phyloP scores from a whole-genome alignment of 2,113 vertebrate genomes.

The Plestiodon gilberti region DNA sequence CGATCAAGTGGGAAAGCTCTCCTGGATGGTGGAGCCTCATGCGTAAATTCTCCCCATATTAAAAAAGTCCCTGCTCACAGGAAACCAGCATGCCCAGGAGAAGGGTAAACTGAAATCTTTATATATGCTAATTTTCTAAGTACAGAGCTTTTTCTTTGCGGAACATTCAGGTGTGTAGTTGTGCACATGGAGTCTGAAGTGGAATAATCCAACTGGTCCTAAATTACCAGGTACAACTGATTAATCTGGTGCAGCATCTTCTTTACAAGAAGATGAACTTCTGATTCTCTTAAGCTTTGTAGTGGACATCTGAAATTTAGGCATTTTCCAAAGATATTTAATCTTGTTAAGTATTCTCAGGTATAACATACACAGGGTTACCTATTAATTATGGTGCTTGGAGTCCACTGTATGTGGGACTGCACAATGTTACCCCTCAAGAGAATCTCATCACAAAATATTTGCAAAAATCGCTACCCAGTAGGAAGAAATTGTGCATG shows the following conservation, averaged over 20 bases:
- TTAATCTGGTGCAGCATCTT: no score
- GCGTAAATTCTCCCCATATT: not conserved
- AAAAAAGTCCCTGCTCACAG: not conserved
- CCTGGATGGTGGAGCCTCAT: not conserved
- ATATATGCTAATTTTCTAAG: not conserved
- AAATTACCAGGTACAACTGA: not conserved
- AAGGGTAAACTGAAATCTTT: not conserved
- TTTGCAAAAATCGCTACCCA: not conserved
- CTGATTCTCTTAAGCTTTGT: not conserved
- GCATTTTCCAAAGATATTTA: no score
- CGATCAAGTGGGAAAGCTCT: not conserved
- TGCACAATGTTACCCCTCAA: not conserved
- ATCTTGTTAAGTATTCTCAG: no score
- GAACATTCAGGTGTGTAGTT: not conserved
- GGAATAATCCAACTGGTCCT: not conserved
- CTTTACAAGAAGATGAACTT: no score
- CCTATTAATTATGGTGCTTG: not conserved
- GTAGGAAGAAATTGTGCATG: not conserved
- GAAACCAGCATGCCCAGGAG: not conserved
- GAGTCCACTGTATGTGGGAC: not conserved
- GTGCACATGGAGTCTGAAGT: not conserved
- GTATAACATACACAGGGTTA: no score
- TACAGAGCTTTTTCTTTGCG: not conserved
- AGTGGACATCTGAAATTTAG: not conserved
- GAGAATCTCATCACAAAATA: not conserved